A percentile compares a stretch with the other conserved stretches of the same genome.
Evolutionary conservation across 2,888 invertebrate species (phyloP).

Genomic region (Ichneumoninae sp.): DNA sequence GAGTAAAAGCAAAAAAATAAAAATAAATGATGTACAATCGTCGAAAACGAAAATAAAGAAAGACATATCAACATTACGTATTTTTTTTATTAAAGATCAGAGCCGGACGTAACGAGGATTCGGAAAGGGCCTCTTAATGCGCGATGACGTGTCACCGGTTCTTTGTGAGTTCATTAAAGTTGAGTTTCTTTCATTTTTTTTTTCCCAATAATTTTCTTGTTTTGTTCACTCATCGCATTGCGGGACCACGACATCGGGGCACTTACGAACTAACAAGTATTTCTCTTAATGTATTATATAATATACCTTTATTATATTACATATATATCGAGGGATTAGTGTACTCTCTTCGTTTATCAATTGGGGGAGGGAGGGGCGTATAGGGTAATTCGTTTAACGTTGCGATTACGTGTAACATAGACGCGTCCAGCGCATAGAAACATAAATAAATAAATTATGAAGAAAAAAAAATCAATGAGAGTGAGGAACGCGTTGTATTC

Average conservation of each 20-base stretch:
- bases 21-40: conserved; percentile 26
- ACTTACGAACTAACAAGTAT: conserved; percentile 79
- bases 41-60: conserved; percentile 25
- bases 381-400: conserved; percentile 74
- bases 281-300: conserved; percentile 75
- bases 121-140: conserved; percentile 54
- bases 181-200: conserved; percentile 61
- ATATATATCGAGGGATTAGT: conserved; percentile 69
- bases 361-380: conserved; percentile 59
- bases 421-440: conserved; percentile 83
- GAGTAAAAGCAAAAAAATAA: conserved; percentile 12
- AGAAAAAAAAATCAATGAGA: conserved; percentile 46
- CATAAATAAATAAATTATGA: conserved; percentile 82
- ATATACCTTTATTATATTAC: conserved; percentile 65
- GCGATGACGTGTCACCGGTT: conserved; percentile 59
- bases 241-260: conserved; percentile 79
- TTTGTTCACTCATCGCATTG: conserved; percentile 73
- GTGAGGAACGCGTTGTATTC: conserved; percentile 75
- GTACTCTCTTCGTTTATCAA: conserved; percentile 74
- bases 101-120: conserved; percentile 59
- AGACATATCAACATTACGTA: conserved; percentile 48
- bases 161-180: conserved; percentile 63
- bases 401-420: conserved; percentile 76
- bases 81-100: conserved; percentile 47
- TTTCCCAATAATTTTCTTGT: conserved; percentile 54